A percentile compares a stretch with the other conserved stretches of the same genome.
These are phyloP conservation scores for Holothuria leucospilota DNA, from an alignment of 53 echinoderm and acorn worm species.

Conservation along the genomic window DNA sequence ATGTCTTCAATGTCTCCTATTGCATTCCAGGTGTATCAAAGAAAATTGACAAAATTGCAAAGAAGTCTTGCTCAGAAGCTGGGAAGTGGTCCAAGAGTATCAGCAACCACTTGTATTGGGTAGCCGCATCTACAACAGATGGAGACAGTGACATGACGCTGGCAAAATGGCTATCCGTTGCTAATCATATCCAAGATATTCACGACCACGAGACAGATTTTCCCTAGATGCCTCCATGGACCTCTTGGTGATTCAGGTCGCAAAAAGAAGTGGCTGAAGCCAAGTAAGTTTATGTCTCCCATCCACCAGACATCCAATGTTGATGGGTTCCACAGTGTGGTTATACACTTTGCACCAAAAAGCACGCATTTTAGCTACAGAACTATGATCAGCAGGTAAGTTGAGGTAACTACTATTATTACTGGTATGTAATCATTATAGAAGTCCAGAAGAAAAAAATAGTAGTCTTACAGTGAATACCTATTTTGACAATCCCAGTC, in stretches of 20 bases:
- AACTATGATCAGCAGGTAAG: no score
- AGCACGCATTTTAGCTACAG: not conserved
- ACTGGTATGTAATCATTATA: no score
- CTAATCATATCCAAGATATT: conserved; percentile 12
- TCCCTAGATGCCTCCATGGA: conserved; percentile 4
- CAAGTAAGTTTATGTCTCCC: conserved; percentile 42
- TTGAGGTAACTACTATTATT: no score
- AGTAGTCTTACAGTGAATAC: no score
- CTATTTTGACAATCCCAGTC: no score
- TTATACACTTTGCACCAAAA: conserved; percentile 25
- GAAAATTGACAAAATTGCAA: conserved; percentile 17
- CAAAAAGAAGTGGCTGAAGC: conserved; percentile 30
- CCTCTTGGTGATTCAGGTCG: not conserved
- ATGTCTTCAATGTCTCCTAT: no score
- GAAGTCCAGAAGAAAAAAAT: no score
- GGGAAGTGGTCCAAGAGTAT: conserved; percentile 13
- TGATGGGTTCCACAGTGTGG: conserved; percentile 59
- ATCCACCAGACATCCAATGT: conserved; percentile 44
- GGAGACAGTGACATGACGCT: not conserved
- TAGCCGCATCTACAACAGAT: conserved; percentile 8
- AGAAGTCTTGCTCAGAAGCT: not conserved
- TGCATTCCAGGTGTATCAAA: not conserved
- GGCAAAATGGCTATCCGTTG: conserved; percentile 39
- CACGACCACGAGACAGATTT: conserved; percentile 3
- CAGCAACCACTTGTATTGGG: conserved; percentile 43